Base-by-base conservation (phyloP, 1,140 invertebrate species). In the Penaeus chinensis region DNA sequence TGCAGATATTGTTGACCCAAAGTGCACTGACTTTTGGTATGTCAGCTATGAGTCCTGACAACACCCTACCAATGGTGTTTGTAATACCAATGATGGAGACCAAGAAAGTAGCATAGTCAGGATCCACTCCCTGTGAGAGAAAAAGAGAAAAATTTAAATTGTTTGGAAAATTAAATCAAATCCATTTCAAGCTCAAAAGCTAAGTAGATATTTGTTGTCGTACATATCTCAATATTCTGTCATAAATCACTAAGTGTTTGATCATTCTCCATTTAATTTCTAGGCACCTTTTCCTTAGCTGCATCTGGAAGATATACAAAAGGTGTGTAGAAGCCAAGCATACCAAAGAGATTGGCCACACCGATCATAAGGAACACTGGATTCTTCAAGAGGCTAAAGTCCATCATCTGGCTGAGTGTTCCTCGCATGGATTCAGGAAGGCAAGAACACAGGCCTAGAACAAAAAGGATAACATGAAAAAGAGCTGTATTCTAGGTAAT, bases 1-100 rank as follows among this genome's bases (percentile, higher is more conserved):
- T 94, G 91, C 98, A 98, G 84, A 99, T 93, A 91, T 99, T 99
- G 93, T 99, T 99, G 62, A 99, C 94, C 80, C 98, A 93, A 27
- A 99, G 93, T 0, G 98, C 97, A 92, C 98, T 96, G 84, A 99
- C 89, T 91, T 91, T 66, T 0, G 91, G 91, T 18, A 92, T 84
- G 91, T 94, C 93, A 10, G 94, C 93, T 42, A 95, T 82, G 84
- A 92, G 91, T 5, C 94, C 94, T 63, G 93, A 93, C 60, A 94
- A 47, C 7, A 95, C 91, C 86, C 94, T 91, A 22, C 93, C 94
- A 80, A 93, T 82, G 7, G 97, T 98, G 92, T 99, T 99, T 10
- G 97, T 98, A 82, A 99, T 97, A 88, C 98, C 98, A 91, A 99
- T 99, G 77, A 98, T 96, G 8, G 98, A 99, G 24, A 99, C 92